Evolutionary conservation across 1,140 invertebrate species (phyloP).

Genomic region (Cotesia chilonis): DNA sequence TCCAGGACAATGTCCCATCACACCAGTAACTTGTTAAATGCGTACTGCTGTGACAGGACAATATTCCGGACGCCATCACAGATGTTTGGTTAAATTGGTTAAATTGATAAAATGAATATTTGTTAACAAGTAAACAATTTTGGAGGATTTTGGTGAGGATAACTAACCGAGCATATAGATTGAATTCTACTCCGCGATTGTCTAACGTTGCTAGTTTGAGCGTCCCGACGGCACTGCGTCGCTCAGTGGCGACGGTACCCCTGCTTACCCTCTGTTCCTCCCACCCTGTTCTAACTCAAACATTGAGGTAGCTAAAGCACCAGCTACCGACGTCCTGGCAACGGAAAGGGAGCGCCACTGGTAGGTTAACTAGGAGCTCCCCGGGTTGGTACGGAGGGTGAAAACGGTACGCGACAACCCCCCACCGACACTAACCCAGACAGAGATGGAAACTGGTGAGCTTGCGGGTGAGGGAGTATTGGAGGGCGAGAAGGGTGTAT

Average conservation of each 20-base stretch:
- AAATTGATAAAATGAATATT: too few relatives aligned
- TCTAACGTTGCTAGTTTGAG: slow-evolving; percentile 54
- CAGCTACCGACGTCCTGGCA: slow-evolving; percentile 29
- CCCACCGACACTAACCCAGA: slow-evolving; percentile 13
- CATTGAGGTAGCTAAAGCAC: too few relatives aligned
- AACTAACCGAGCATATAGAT: neutral
- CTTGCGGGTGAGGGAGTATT: slow-evolving; percentile 16
- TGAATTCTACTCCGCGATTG: slow-evolving; percentile 6
- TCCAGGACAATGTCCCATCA: slow-evolving; percentile 82
- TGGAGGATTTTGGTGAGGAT: neutral
- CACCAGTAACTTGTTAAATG: slow-evolving; percentile 79
- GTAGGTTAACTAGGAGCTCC: neutral
- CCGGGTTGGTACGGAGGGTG: slow-evolving; percentile 28
- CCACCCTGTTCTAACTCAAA: slow-evolving; percentile 3
- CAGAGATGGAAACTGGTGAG: too few relatives aligned
- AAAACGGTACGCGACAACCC: slow-evolving; percentile 39
- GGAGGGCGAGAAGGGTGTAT: slow-evolving; percentile 53
- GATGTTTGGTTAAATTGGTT: slow-evolving; percentile 33
- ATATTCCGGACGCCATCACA: slow-evolving; percentile 76
- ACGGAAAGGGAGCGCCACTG: slow-evolving; percentile 38
- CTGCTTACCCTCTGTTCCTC: slow-evolving; percentile 51
- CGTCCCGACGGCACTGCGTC: slow-evolving; percentile 65
- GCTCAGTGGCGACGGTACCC: slow-evolving; percentile 57
- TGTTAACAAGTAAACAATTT: neutral
- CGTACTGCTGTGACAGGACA: slow-evolving; percentile 95